Conservation (phyloP, 1,140 invertebrate genomes). For the Brachionus manjavacas region DNA sequence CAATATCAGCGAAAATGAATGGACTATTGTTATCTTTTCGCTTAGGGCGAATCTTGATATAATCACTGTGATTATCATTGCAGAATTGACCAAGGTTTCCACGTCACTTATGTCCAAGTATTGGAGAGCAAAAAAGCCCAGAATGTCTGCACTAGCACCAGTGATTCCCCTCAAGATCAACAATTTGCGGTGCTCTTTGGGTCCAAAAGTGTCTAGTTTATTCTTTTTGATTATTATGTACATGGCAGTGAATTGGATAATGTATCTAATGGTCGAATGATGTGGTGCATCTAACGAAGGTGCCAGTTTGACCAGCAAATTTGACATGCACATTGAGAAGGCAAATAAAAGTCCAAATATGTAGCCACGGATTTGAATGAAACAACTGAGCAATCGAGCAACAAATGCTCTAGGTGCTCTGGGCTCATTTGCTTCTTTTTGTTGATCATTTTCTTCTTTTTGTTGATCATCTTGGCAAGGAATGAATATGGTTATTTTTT, state of each 20-base stretch:
- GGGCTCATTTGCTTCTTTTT: background rate
- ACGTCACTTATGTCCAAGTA: constrained; percentile 36
- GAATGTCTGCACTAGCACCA: background rate
- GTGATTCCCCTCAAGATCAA: constrained; percentile 11
- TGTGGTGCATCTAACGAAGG: background rate
- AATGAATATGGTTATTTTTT: background rate
- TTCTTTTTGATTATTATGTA: background rate
- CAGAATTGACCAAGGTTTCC: constrained; percentile 24
- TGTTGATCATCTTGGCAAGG: background rate
- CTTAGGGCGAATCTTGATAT: background rate
- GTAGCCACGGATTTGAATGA: background rate
- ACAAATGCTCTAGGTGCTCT: background rate
- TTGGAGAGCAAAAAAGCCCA: background rate
- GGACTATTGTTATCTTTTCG: constrained; percentile 17
- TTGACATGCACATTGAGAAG: constrained; percentile 35
- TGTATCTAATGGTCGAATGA: constrained; percentile 17
- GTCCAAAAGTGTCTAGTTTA: background rate
- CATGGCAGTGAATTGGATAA: constrained; percentile 11
- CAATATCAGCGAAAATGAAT: background rate
- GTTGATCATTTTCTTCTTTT: background rate
- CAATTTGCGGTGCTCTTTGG: background rate
- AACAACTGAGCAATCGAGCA: background rate
- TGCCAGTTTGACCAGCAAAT: constrained; percentile 30
- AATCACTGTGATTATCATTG: constrained; percentile 1
- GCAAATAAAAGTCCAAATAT: constrained; percentile 7